Evolutionary conservation across 2,888 invertebrate species (phyloP), one percentile per base, ranked within the genome.

Genomic region (Aleiodes testaceus): DNA sequence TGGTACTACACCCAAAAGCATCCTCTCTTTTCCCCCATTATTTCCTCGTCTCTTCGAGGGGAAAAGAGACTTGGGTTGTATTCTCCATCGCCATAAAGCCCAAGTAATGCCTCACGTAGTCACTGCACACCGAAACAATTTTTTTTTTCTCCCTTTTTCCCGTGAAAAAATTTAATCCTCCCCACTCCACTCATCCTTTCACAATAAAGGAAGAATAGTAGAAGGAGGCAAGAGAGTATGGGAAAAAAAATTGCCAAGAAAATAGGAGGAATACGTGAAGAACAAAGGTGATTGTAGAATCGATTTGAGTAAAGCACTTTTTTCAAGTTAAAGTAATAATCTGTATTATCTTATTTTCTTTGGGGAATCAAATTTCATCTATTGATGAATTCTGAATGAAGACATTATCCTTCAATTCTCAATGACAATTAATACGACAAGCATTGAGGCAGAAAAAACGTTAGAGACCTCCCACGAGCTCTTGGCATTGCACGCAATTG

Each of bases 231-330:
- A 26, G 52, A 26, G 26, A n/a, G 3, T 26, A 26, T 26, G 12
- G n/a, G 26, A 55, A 20, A 47, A 70, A 22, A 44, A 42, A 20
- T 14, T 18, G 14, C 36, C 12, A 36, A 59, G 42, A 59, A 59
- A 36, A 36, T 59, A 18, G 59, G 26, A 26, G 53, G 55, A 20
- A 49, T 22, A 65, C 42, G 22, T 18, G 44, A 45, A 65, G 42
- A 65, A 20, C 16, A 20, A 53, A 70, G 59, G 36, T 53, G 52
- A 70, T 63, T 45, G 47, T 42, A 26, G 42, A 42, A 59, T 59
- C 59, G 59, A 59, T 42, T 59, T 36, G 59, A 18, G 42, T 42
- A 36, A 59, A 59, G 59, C 59, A 59, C n/a, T 30, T 59, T 59
- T 36, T 59, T 59, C 36, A 59, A 59, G 59, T 26, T 59, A 42